Base-by-base conservation (phyloP, 1,140 invertebrate genomes). In the Drosophila ogumai region DNA sequence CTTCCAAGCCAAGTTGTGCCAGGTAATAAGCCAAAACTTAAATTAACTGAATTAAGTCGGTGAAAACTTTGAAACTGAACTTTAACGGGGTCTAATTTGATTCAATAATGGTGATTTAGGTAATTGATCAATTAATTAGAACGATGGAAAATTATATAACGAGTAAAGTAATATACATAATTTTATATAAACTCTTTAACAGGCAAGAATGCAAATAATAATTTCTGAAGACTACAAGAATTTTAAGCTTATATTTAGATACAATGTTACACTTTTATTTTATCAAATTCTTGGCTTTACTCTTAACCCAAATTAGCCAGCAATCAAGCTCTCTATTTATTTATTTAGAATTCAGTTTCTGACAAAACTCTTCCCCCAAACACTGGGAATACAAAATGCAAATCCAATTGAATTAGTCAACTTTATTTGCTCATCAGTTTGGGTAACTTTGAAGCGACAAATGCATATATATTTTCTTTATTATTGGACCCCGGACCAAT, bases 371-470 rank as follows among this genome's bases (percentile, higher is more conserved):
- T 9, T 9, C 3, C 41, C n/a, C 34, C 13, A 28, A 34, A 28
- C 36, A 7, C 13, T 6, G 9, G 8, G 9, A 15, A 25, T 28
- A 46, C 41, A 47, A 31, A 66, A 85, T 82, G 64, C 75, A 65
- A 79, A 74, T 82, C 64, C 31, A 65, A 75, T 85, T 52, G 63
- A 82, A 81, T 82, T 82, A 63, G 69, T 36, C 41, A 88, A 88
- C 69, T 87, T 87, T 71, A 68, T 54, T 67, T 52, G 54, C 63
- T 36, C 47, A 43, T 59, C 72, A 75, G 31, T 76, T 66, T 36
- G 47, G 36, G 13, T 10, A 57, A 75, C 40, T 49, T 59, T 75
- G 31, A 34, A 71, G 44, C 67, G 43, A 58, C 34, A 41, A 15
- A 49, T 58, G 22, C 28, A 32, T 57, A 49, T 58, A 72, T 71